Base-by-base conservation (phyloP, 2,113 vertebrate species). In the Verasper variegatus region DNA sequence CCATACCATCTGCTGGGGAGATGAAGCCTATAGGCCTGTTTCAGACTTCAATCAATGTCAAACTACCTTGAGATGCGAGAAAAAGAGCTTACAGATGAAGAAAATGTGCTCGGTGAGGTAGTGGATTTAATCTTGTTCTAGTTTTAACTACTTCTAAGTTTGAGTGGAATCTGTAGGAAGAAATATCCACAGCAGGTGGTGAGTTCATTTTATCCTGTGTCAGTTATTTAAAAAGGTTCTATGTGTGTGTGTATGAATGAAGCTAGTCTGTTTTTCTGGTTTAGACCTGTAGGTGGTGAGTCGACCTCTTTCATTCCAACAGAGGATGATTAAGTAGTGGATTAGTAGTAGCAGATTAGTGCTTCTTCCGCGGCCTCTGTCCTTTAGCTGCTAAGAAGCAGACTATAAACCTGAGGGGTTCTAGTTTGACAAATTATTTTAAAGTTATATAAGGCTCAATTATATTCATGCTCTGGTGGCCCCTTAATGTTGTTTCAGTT, bases 1-100 rank as follows among this genome's bases (percentile, higher is more conserved):
- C 78, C 31, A 69, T 52, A 57, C 51, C 81, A 88, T 90, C 82
- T 83, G 73, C 49, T 88, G 26, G 62, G 61, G 51, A 84, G 76
- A 79, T 26, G 49, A 72, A 63, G 57, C 74, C 78, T 68, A 66
- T 49, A 80, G 51, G 74, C 42, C 65, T 56, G 49, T 35, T 54
- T 62, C 54, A 56, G 68, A 78, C 70, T 42, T 78, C 63, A 69
- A 81, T 85, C 76, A 85, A 78, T 66, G 69, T 60, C 76, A 77
- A 72, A 74, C 37, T 63, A 65, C 72, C 82, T n/a, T 27, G 54
- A 70, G 68, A 74, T 51, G 24, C 47, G 35, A 31, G 72, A 54
- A 40, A 63, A 55, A 54, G 54, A 75, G 37, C 47, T 76, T 67
- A 81, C 17, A 23, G 57, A 0, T 42, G 45, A 37, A 80, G 40